Base-by-base conservation (phyloP, 2,888 invertebrate genomes). In the Corythucha ciliata region DNA sequence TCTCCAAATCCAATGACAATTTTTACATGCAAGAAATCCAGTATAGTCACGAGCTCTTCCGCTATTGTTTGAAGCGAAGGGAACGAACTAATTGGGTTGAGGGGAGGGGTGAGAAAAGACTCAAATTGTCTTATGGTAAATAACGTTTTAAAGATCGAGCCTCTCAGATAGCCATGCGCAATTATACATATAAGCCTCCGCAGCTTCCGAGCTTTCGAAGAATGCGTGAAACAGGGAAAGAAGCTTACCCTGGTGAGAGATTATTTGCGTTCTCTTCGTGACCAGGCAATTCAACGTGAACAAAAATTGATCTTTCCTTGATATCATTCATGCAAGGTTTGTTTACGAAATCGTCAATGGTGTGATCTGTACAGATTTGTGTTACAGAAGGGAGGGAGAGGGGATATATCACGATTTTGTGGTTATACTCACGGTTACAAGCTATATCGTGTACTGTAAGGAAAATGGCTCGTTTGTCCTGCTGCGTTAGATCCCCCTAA, bases 381-480 rank as follows among this genome's bases (percentile, higher is more conserved):
- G 16, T 20, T 27, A 8, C 2, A 16, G 46, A 26, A 26, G 12
- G 12, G 12, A 21, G 25, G 18, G 8, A 14, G 24, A 8, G 37
- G 8, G 8, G 41, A 45, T 45, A 2, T 10, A 33, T 26, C n/a
- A 12, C 29, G 12, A 36, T 24, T 8, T 18, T 24, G 22, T 10
- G 40, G 12, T 41, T 16, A 14, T 40, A 75, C 81, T 78, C 70
- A 82, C 82, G 82, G 66, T 83, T 83, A 64, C 81, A 81, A 65
- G 90, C 90, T 63, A 91, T 74, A 68, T 91, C 90, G 69, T 91
- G 90, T 0, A 90, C 86, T 25, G 90, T 91, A 48, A 91, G 70
- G 66, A 91, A 87, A 59, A 87, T 80, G 55, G 87, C 87, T 68
- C 82, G 72, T 65, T 83, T 84, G 63, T 85, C 83, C 63, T 83